Evolutionary conservation across 2,113 vertebrate genomes (phyloP), one percentile per base, ranked within the genome.

Genomic region (Athene cunicularia): DNA sequence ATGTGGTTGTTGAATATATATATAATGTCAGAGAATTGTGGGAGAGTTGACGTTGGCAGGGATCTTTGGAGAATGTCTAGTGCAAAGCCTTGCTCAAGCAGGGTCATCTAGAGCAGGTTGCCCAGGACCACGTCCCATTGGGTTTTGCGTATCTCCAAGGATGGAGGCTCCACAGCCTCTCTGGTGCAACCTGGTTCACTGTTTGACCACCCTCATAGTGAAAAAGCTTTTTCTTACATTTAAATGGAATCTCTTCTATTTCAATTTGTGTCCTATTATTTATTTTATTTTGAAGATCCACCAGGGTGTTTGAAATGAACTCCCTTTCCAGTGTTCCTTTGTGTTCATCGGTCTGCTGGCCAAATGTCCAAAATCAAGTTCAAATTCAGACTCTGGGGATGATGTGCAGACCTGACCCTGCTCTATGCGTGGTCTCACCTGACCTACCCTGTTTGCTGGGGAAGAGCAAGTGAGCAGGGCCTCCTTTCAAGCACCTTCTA

Each of bases 91-190:
- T 89, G 28, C 41, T 75, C 52, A 26, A 53, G 63, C 28, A 43
- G 22, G 5, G 3, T 5, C 60, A 20, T 9, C 43, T 33, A 15
- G 4, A 56, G 14, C 33, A 89, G 39, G 5, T 28, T 73, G 15
- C 16, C 52, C 50, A 62, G 56, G 52, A 21, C 24, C 1, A 0
- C 7, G 3, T 58, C 24, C 37, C 3, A 0, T 4, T 82, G 56
- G 27, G 18, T 47, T 84, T 87, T 93, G 13, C 0, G 0, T 47
- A 19, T 67, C 41, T 66, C 28, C 55, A 77, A 39, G 33, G 52
- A 5, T 9, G 10, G 76, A 64, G 12, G 43, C n/a, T 80, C 67
- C 45, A 58, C 55, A 68, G 24, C 32, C 15, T 47, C 49, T 76
- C 22, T 47, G 43, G 41, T 22, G 24, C 26, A 86, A 2, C 14